Evolutionary conservation across 2,113 vertebrate species (phyloP).

Genomic region (Perccottus glenii): DNA sequence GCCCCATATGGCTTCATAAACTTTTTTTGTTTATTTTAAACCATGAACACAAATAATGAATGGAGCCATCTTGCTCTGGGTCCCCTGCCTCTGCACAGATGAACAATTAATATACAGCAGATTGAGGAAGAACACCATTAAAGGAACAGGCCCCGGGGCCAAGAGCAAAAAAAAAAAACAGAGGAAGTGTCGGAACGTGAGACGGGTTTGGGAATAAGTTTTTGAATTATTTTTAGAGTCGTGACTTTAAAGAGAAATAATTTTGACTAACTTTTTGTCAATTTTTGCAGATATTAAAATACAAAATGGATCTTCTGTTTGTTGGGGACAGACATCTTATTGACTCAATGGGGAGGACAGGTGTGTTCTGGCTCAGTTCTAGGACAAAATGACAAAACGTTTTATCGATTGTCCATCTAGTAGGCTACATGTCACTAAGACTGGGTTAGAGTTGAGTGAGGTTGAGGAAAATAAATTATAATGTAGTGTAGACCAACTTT

Average conservation of each 20-base stretch:
- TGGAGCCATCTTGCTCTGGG: constrained; percentile 65
- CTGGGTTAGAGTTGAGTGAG: no score
- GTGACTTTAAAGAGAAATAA: constrained; percentile 21
- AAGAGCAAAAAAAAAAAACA: constrained; percentile 39
- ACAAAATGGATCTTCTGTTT: no score
- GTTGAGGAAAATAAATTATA: no score
- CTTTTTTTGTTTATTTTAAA: constrained; percentile 49
- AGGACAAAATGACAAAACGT: no score
- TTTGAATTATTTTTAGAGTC: constrained; percentile 21
- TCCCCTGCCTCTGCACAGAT: constrained; percentile 70
- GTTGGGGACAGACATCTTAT: no score
- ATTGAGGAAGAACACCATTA: constrained; percentile 74
- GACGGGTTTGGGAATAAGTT: constrained; percentile 28
- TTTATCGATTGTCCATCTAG: no score
- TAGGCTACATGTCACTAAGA: no score
- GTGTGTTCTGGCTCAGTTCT: no score
- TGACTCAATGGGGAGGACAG: no score
- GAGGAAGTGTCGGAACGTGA: constrained; percentile 49
- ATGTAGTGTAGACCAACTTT: no score
- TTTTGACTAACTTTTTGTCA: background rate
- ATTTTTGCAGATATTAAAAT: no score
- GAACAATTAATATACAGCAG: constrained; percentile 78
- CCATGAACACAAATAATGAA: constrained; percentile 74
- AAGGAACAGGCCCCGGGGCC: constrained; percentile 67
- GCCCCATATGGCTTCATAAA: constrained; percentile 39